phyloP scores from a whole-genome alignment of 2,888 invertebrate species.

The Selenia dentaria region DNA sequence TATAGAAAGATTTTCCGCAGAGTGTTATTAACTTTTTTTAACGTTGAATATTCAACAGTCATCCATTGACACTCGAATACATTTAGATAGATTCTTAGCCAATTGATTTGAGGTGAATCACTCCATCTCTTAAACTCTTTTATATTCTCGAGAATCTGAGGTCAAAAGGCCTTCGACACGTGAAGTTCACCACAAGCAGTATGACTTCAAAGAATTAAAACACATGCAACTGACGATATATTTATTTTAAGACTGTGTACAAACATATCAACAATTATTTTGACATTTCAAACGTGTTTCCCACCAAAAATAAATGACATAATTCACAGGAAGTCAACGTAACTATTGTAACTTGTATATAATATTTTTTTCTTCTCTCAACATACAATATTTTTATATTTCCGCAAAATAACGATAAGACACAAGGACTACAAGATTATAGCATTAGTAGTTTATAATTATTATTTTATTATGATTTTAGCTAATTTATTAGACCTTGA shows the following conservation, averaged over 20 bases:
- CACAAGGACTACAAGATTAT: conserved; percentile 29
- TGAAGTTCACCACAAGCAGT: no score
- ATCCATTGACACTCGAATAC: no score
- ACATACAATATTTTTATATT: conserved; percentile 20
- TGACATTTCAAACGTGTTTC: conserved; percentile 36
- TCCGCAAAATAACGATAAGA: conserved; percentile 29
- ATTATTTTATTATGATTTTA: conserved; percentile 29
- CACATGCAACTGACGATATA: conserved; percentile 15
- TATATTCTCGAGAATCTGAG: no score
- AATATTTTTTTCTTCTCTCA: conserved; percentile 25
- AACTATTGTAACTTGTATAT: conserved; percentile 26
- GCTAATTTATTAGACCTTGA: conserved; percentile 21
- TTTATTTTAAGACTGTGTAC: conserved; percentile 13
- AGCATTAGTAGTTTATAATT: conserved; percentile 22
- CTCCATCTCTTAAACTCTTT: no score
- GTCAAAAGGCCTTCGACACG: no score
- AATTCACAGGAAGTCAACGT: conserved; percentile 33
- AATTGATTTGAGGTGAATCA: no score
- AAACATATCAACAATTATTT: conserved; percentile 15
- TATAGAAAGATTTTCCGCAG: no score
- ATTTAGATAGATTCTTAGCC: no score
- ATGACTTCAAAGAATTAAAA: no score
- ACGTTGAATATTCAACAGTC: no score
- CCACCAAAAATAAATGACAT: conserved; percentile 31
- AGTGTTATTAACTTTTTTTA: no score